These are phyloP conservation scores for Papilio helenus DNA, from an alignment of 1,140 invertebrate genomes.

Conservation along the genomic window DNA sequence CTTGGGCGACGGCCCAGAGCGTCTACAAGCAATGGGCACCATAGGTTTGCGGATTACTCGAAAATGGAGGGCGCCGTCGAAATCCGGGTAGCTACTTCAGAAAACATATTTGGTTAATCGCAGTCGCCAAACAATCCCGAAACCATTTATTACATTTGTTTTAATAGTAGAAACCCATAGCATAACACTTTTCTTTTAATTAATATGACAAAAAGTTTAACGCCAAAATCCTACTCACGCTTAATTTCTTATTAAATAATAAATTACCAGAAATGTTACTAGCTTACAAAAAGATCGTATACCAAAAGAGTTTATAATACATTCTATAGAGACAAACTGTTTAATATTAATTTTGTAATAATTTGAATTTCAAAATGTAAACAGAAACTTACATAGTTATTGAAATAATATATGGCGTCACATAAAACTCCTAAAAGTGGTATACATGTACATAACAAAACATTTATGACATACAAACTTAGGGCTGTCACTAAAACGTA, in stretches of 20 bases:
- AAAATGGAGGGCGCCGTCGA: too few relatives aligned
- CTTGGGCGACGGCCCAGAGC: too few relatives aligned
- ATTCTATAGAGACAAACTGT: conserved; percentile 35
- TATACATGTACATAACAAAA: neutral
- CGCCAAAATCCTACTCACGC: conserved; percentile 31
- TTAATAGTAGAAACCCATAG: neutral
- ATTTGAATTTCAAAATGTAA: conserved; percentile 17
- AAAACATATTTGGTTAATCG: too few relatives aligned
- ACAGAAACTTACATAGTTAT: conserved; percentile 32
- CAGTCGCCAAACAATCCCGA: too few relatives aligned
- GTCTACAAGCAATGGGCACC: too few relatives aligned
- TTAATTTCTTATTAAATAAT: conserved; percentile 33
- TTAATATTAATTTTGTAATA: conserved; percentile 10
- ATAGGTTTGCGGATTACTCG: too few relatives aligned
- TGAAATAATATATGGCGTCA: conserved; percentile 19
- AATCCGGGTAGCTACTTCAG: too few relatives aligned
- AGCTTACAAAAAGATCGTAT: conserved; percentile 39
- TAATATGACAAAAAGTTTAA: conserved; percentile 10
- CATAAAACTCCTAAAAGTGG: neutral
- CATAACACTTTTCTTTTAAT: conserved; percentile 23
- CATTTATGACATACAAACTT: conserved; percentile 1
- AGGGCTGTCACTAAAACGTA: conserved; percentile 3
- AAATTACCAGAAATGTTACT: conserved; percentile 15
- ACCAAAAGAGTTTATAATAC: conserved; percentile 32
- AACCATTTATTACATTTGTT: neutral